phyloP scores from a whole-genome alignment of 1,140 invertebrate genomes.

The Proales similis region DNA sequence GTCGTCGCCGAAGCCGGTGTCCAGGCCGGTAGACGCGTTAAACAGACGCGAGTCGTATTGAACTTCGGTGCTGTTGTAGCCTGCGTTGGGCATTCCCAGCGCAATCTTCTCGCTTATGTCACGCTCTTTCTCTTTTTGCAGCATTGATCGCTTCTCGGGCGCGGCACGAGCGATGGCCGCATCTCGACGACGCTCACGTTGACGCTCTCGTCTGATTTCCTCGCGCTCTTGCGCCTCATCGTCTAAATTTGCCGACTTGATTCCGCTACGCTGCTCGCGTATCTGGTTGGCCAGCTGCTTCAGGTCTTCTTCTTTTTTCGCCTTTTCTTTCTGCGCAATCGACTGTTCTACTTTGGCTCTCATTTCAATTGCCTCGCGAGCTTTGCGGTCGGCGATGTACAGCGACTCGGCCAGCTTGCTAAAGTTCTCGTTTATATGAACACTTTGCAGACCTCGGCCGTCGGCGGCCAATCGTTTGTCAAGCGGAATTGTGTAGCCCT shows the following conservation, averaged over 20 bases:
- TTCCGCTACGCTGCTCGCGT: constrained; percentile 81
- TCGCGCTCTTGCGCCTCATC: constrained; percentile 79
- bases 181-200: constrained; percentile 82
- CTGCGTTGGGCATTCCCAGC: constrained; percentile 70
- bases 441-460: constrained; percentile 88
- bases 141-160: constrained; percentile 70
- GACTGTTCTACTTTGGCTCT: constrained; percentile 90
- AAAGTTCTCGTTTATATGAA: constrained; percentile 98
- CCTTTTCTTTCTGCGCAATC: constrained; percentile 93
- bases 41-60: constrained; percentile 94
- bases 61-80: constrained; percentile 67
- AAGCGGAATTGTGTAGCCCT: constrained; percentile 94
- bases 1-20: constrained; percentile 91
- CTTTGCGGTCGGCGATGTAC: constrained; percentile 95
- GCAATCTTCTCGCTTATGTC: constrained; percentile 99
- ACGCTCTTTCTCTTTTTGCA: constrained; percentile 60
- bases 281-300: constrained; percentile 86
- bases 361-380: constrained; percentile 89
- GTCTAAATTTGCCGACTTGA: constrained; percentile 53
- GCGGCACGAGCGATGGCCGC: constrained; percentile 83
- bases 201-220: constrained; percentile 75
- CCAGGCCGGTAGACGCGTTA: constrained; percentile 66
- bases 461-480: constrained; percentile 97
- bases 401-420: constrained; percentile 92
- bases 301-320: constrained; percentile 92